These are phyloP conservation scores for Daktulosphaira vitifoliae DNA, from an alignment of 1,140 invertebrate species.

Conservation along the genomic window DNA sequence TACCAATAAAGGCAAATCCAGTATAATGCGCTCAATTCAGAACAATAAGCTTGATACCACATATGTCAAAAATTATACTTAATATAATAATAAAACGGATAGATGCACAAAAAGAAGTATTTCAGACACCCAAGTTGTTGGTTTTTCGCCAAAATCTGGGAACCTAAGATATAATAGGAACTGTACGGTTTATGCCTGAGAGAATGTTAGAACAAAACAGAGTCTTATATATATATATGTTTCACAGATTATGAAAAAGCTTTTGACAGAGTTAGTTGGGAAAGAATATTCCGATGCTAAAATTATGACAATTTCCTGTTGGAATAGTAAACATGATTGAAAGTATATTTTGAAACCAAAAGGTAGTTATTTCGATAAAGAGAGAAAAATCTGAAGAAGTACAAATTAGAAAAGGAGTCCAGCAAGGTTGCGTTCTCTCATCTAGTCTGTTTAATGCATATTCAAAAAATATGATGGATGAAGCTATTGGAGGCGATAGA, in stretches of 20 bases:
- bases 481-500: conserved; percentile 28
- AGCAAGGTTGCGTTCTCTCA: conserved; percentile 41
- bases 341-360: conserved; percentile 1
- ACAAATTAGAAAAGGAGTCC: conserved; percentile 38
- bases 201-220: conserved; percentile 19
- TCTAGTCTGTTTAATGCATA: conserved; percentile 43
- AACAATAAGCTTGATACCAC: conserved; percentile 24
- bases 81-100: conserved; percentile 28
- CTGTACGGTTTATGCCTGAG: conserved; percentile 14
- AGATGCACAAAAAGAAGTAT: conserved; percentile 7
- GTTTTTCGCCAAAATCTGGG: conserved; percentile 7
- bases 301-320: background rate
- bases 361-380: background rate
- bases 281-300: conserved; percentile 4
- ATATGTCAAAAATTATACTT: conserved; percentile 25
- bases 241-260: conserved; percentile 30
- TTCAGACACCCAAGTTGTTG: conserved; percentile 2
- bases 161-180: conserved; percentile 22
- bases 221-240: background rate
- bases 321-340: conserved; percentile 2
- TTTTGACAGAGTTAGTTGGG: conserved; percentile 27
- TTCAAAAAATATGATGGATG: conserved; percentile 33
- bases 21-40: conserved; percentile 19
- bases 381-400: conserved; percentile 34
- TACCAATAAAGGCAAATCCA: conserved; percentile 27